Evolutionary conservation across 1,140 invertebrate species (phyloP).

Genomic region (Andricus grossulariae): DNA sequence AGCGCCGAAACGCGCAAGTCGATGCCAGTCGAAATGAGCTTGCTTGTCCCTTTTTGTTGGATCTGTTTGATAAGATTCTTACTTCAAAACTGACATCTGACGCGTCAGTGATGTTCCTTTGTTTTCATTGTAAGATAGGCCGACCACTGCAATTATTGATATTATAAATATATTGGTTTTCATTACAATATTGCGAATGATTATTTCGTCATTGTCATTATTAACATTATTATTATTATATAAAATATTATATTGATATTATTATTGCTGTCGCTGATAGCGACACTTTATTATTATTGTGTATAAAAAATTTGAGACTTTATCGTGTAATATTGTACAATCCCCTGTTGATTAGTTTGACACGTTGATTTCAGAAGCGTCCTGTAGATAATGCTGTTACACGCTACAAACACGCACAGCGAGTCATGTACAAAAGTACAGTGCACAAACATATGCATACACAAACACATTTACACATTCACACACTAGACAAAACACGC

Average conservation of each 20-base stretch:
- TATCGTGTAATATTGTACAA: slow-evolving; percentile 67
- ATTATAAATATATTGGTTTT: slow-evolving; percentile 45
- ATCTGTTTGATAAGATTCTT: background rate
- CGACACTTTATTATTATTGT: slow-evolving; percentile 58
- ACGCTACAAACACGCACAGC: slow-evolving; percentile 44
- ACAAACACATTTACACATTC: slow-evolving; percentile 39
- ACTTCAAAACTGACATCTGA: background rate
- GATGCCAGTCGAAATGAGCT: slow-evolving; percentile 32
- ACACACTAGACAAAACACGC: slow-evolving; percentile 46
- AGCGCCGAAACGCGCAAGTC: slow-evolving; percentile 33
- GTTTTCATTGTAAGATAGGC: slow-evolving; percentile 52
- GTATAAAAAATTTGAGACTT: slow-evolving; percentile 63
- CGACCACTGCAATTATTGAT: slow-evolving; percentile 49
- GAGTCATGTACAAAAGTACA: slow-evolving; percentile 38
- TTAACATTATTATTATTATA: slow-evolving; percentile 50
- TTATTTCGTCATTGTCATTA: slow-evolving; percentile 52
- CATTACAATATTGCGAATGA: slow-evolving; percentile 40
- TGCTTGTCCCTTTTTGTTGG: background rate
- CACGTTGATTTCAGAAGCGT: slow-evolving; percentile 46
- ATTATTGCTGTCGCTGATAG: slow-evolving; percentile 45
- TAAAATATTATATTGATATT: slow-evolving; percentile 40
- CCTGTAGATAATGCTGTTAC: slow-evolving; percentile 54
- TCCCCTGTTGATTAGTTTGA: slow-evolving; percentile 68
- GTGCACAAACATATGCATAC: slow-evolving; percentile 38
- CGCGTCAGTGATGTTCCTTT: slow-evolving; percentile 26